phyloP scores from a whole-genome alignment of 2,113 vertebrate genomes.

The Synchiropus splendidus region DNA sequence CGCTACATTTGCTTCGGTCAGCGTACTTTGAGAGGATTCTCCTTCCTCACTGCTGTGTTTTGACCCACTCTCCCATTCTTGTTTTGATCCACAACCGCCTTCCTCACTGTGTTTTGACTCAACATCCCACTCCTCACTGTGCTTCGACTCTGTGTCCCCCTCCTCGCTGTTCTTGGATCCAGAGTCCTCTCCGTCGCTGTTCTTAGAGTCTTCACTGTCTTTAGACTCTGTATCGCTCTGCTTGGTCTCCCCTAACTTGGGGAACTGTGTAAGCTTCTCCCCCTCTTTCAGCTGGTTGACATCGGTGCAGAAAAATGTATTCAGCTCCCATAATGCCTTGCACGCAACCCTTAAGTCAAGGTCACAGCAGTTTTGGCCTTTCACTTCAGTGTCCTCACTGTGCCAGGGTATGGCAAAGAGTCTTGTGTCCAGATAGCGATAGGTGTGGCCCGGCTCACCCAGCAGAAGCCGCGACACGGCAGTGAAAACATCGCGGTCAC shows the following conservation, averaged over 20 bases:
- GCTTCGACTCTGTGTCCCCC: conserved; percentile 59
- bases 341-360: conserved; percentile 75
- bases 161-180: conserved; percentile 58
- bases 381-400: conserved; percentile 57
- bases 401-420: conserved; percentile 95
- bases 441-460: conserved; percentile 85
- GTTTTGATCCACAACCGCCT: conserved; percentile 46
- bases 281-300: conserved; percentile 54
- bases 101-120: conserved; percentile 62
- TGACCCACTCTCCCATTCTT: conserved; percentile 46
- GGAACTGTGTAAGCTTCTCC: conserved; percentile 32
- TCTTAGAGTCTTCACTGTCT: conserved; percentile 58
- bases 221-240: conserved; percentile 43
- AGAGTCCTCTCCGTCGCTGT: conserved; percentile 55
- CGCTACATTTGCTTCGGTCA: conserved; percentile 6
- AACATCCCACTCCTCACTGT: conserved; percentile 60
- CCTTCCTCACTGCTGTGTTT: conserved; percentile 52
- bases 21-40: conserved; percentile 36
- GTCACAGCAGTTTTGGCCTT: conserved; percentile 71
- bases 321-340: conserved; percentile 82
- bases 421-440: conserved; percentile 90
- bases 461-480: conserved; percentile 84
- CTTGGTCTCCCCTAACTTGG: conserved; percentile 31
- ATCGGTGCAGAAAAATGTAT: conserved; percentile 75
- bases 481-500: conserved; percentile 85